Evolutionary conservation across 2,113 vertebrate genomes (phyloP), one percentile per base, ranked within the genome.

Genomic region (Grallaria varia): DNA sequence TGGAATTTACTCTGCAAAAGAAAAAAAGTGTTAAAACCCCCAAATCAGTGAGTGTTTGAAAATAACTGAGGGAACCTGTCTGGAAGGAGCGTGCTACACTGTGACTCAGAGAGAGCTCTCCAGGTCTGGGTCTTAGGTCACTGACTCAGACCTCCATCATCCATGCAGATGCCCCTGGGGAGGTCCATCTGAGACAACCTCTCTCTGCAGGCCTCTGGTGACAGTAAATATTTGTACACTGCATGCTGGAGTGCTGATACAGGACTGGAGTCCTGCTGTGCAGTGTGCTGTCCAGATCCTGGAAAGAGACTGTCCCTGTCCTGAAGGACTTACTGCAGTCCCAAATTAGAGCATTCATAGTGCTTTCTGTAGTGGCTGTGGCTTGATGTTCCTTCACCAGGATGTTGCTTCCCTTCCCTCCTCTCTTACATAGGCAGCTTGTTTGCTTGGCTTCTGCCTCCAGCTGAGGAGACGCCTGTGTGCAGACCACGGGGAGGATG

Each of bases 391-490:
- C 64, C 33, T 80, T 75, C 8, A 17, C 50, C 53, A 63, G 60
- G 75, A 83, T 1, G 12, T 81, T 81, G 67, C 59, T 83, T 81
- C 47, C 59, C 53, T 89, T 85, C 71, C 31, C 59, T 93, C 58
- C 59, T 83, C 67, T 79, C 45, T 63, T 68, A 62, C 2, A 1
- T 13, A 50, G 67, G 47, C 60, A 78, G 52, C 28, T 90, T 90
- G 68, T 88, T 93, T 92, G 85, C 85, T 90, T 84, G 72, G 55
- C 74, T 94, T 88, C 66, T 96, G 88, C 69, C 68, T 44, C 60
- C 4, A 15, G 11, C 89, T 76, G 67, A 45, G 89, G 59, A 87
- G 87, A 58, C 0, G 39, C 30, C 68, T 88, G 64, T 53, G 6
- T 84, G 82, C 69, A 60, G 68, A 60, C 60, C 17, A 28, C 80